phyloP scores from a whole-genome alignment of 2,113 vertebrate species.

The Corythaixoides concolor region DNA sequence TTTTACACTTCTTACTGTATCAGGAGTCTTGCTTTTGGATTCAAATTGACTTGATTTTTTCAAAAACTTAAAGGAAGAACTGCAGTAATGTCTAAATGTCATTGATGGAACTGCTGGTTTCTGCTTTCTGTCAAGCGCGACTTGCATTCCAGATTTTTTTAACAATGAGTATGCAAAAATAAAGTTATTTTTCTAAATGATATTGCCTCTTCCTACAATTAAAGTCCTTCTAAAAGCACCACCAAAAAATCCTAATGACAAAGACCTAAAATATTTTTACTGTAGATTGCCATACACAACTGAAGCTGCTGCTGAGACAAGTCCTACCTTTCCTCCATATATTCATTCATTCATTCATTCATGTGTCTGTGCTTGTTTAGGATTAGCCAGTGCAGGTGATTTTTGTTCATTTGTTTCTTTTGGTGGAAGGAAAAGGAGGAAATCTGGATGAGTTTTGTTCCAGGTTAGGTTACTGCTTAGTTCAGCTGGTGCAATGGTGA shows the following conservation, averaged over 20 bases:
- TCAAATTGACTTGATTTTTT: not conserved
- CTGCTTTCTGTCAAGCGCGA: not conserved
- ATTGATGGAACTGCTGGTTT: not conserved
- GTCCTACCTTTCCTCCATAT: not conserved
- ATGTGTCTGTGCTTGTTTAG: not conserved
- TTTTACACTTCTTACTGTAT: not conserved
- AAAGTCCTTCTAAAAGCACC: not conserved
- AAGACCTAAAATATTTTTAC: not conserved
- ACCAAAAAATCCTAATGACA: not conserved
- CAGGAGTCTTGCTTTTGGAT: not conserved
- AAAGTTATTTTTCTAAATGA: constrained; percentile 30
- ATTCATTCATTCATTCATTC: not conserved
- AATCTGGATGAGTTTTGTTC: not conserved
- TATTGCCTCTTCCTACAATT: not conserved
- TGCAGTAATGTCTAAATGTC: not conserved
- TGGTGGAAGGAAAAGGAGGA: not conserved
- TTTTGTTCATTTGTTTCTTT: not conserved
- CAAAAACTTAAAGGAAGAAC: not conserved
- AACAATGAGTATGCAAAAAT: not conserved
- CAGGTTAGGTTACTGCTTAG: not conserved
- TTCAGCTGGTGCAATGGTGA: not conserved
- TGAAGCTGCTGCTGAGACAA: not conserved
- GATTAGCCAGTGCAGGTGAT: not conserved
- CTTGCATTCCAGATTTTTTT: not conserved
- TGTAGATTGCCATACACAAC: not conserved